These are phyloP conservation scores for Carollia perspicillata DNA, from an alignment of 2,113 vertebrate genomes.

Conservation along the genomic window DNA sequence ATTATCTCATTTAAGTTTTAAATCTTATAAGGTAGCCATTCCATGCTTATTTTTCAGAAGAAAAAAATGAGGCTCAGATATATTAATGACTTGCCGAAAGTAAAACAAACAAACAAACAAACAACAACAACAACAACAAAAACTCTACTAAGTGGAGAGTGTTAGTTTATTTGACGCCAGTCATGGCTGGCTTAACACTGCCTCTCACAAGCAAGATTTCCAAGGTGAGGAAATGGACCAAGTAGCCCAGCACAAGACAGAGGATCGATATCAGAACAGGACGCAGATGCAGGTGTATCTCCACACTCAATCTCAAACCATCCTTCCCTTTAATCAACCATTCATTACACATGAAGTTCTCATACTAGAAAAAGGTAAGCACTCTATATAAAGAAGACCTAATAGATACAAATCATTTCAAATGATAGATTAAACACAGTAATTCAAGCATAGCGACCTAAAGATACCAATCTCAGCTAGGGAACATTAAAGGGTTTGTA, in stretches of 20 bases:
- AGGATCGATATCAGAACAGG: too few relatives aligned
- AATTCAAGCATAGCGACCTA: slow-evolving; percentile 26
- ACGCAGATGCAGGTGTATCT: not conserved
- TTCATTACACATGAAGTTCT: not conserved
- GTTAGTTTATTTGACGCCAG: not conserved
- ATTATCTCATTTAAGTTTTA: not conserved
- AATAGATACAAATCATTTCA: slow-evolving; percentile 38
- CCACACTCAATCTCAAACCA: not conserved
- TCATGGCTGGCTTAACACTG: not conserved
- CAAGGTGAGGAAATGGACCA: not conserved
- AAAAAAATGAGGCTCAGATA: not conserved
- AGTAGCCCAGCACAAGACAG: not conserved
- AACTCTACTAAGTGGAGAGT: not conserved
- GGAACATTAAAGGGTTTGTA: slow-evolving; percentile 47
- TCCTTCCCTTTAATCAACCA: not conserved
- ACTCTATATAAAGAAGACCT: not conserved
- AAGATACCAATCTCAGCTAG: slow-evolving; percentile 40
- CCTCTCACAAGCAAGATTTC: not conserved
- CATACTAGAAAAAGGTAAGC: slow-evolving; percentile 3
- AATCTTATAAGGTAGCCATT: not conserved
- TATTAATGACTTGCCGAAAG: not conserved
- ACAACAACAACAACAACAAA: too few relatives aligned
- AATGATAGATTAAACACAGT: slow-evolving; percentile 52
- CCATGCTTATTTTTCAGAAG: not conserved
- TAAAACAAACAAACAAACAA: not conserved